Base-by-base conservation (phyloP, 2,113 vertebrate species). In the Melanostigma gelatinosum region DNA sequence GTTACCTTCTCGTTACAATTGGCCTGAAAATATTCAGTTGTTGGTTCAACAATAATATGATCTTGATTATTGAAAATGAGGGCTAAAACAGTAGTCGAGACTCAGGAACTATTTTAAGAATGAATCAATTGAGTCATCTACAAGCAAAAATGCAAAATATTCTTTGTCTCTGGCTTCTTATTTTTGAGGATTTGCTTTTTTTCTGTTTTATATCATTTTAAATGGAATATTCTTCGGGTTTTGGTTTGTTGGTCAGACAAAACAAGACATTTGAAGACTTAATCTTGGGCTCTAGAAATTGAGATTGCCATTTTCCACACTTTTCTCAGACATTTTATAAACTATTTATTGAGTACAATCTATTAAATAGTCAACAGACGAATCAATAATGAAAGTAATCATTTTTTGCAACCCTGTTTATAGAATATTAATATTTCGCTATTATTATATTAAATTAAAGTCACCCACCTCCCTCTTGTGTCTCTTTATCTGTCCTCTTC, bases 401-500 rank as follows among this genome's bases (percentile, higher is more conserved):
- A 0, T 52, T 8, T 3, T 13, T 18, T 42, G 8, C 40, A 22
- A 11, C 38, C 27, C 27, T 46, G 1, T 46, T 42, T 20, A 32
- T 65, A 24, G 50, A 16, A 18, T 38, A 15, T 15, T 12, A 38
- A 5, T 57, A 62, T 44, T 44, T 44, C 36, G 36, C 48, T 38
- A n/a, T n/a, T n/a, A n/a, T n/a, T n/a, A n/a, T 34, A 27, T 22
- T 36, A 3, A 22, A 36, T 64, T 24, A 50, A 22, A 54, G 38
- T 61, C 60, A 44, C 63, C 42, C 22, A 20, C 10, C 60, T 44
- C 48, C 72, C 32, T 46, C 29, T 24, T 44, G 2, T 32, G 10
- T 55, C n/a, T 69, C 40, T 54, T 29, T 50, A 13, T 70, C 34
- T 32, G 6, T 44, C 4, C 9, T 75, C 55, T 67, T 79, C 36